Evolutionary conservation across 2,113 vertebrate species (phyloP).

Genomic region (Felis chaus): DNA sequence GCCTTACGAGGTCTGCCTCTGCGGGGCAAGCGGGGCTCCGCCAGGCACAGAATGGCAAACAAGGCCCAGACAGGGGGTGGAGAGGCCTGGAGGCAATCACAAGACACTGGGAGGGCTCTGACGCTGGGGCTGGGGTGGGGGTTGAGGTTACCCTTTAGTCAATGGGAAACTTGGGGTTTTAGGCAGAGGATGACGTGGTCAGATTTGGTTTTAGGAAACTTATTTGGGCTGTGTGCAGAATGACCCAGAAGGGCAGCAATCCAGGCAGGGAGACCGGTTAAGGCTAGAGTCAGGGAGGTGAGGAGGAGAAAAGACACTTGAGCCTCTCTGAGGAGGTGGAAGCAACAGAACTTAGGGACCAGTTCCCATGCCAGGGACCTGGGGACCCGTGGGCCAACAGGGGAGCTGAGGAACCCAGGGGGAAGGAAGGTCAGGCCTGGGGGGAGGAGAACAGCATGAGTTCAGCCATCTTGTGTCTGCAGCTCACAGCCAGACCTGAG

Average conservation of each 20-base stretch:
- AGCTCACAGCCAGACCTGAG: neutral
- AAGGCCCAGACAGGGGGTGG: neutral
- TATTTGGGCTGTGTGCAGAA: neutral
- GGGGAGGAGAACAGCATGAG: neutral
- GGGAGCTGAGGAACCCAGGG: neutral
- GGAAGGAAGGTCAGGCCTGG: neutral
- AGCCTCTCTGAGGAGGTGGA: neutral
- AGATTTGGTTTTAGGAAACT: neutral
- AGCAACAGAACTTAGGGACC: neutral
- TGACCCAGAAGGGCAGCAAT: neutral
- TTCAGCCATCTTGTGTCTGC: neutral
- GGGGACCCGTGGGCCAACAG: neutral
- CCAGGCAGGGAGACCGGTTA: neutral
- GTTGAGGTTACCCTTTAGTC: neutral
- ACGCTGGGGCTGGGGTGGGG: neutral
- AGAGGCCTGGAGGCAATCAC: neutral
- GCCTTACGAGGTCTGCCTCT: neutral
- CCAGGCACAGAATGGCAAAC: neutral
- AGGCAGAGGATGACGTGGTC: neutral
- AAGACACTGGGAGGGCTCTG: too few species aligned
- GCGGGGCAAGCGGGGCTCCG: neutral
- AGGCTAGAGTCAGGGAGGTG: neutral
- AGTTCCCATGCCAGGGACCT: neutral
- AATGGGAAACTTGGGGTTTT: neutral
- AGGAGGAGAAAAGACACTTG: neutral